Conservation (phyloP, 2,888 invertebrate genomes). For the Chrysodeixis includens region DNA sequence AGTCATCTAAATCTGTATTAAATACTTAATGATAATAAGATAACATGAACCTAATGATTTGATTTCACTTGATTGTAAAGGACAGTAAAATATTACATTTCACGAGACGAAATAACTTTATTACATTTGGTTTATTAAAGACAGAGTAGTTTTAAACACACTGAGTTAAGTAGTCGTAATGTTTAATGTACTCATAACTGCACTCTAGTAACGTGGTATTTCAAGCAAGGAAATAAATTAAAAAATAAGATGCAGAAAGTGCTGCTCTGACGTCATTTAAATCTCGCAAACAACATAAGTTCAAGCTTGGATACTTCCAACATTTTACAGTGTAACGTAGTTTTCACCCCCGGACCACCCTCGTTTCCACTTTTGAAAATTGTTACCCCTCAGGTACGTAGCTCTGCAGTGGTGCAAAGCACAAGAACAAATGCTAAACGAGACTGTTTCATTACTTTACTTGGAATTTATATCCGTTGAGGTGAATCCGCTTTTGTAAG, state of each 20-base stretch:
- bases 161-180: background rate
- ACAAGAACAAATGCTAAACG: conserved; percentile 67
- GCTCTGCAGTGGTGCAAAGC: conserved; percentile 58
- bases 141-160: background rate
- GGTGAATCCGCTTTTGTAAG: conserved; percentile 34
- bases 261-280: conserved; percentile 41
- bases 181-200: background rate
- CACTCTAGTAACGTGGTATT: background rate
- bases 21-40: too few species aligned
- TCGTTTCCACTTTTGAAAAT: conserved; percentile 75
- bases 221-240: conserved; percentile 13
- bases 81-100: too few species aligned
- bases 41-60: too few species aligned
- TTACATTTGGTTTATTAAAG: too few species aligned
- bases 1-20: too few species aligned
- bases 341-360: conserved; percentile 69
- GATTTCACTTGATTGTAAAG: too few species aligned
- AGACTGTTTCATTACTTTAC: conserved; percentile 63
- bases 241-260: conserved; percentile 19
- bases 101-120: too few species aligned
- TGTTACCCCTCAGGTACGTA: conserved; percentile 68
- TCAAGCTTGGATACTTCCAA: conserved; percentile 62
- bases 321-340: conserved; percentile 70
- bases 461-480: conserved; percentile 52
- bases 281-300: conserved; percentile 53